A percentile compares a stretch with the other conserved stretches of the same genome.
Conservation (phyloP, 2,113 vertebrate genomes). For the Rhea americana region DNA sequence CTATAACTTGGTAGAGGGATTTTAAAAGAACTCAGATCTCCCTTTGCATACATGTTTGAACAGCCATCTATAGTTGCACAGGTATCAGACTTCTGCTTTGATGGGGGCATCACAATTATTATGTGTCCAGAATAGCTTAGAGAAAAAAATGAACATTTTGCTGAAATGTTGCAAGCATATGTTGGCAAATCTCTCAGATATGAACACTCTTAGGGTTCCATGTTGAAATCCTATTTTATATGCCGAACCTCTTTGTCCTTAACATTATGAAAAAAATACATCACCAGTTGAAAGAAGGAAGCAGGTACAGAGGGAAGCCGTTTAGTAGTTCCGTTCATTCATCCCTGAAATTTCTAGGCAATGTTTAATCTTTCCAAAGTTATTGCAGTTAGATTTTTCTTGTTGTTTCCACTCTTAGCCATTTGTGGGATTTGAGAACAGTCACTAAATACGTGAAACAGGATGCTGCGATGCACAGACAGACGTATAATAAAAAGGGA, state of each 20-base stretch:
- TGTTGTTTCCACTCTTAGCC: background rate
- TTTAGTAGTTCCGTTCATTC: background rate
- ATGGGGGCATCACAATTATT: background rate
- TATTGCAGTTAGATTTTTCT: background rate
- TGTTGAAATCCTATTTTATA: background rate
- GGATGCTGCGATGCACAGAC: conserved; percentile 28
- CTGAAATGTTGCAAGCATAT: background rate
- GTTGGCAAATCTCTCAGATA: background rate
- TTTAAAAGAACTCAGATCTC: background rate
- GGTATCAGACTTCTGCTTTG: background rate
- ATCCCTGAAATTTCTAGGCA: background rate
- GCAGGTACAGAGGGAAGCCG: background rate
- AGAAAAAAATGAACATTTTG: background rate
- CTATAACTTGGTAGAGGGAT: background rate
- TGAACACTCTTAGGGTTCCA: background rate
- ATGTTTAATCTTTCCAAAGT: background rate
- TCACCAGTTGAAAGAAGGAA: background rate
- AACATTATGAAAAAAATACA: background rate
- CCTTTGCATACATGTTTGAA: background rate
- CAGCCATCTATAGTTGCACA: background rate
- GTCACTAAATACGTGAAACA: background rate
- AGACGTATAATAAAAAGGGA: conserved; percentile 40
- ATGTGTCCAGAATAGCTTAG: background rate
- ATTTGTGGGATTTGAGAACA: background rate
- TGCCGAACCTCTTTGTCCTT: background rate